These are phyloP conservation scores for Capromys pilorides DNA, from an alignment of 2,797 vertebrate genomes.

Conservation along the genomic window DNA sequence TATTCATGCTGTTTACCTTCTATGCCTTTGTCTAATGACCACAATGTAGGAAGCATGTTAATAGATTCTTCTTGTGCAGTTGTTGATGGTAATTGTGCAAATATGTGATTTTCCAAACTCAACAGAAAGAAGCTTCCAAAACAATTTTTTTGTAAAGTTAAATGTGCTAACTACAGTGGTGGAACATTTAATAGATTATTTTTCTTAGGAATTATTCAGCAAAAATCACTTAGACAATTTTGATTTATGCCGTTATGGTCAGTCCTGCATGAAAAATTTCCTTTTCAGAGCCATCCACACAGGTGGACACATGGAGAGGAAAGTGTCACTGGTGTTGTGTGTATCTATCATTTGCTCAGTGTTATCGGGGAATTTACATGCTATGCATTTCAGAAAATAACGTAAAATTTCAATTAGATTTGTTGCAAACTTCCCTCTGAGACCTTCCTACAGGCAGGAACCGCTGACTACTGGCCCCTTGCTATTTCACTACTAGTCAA, in stretches of 20 bases:
- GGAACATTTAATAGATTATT: not conserved
- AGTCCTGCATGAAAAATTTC: not conserved
- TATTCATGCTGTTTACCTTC: not conserved
- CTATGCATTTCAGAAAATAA: not conserved
- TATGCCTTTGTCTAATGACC: not conserved
- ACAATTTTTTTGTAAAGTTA: not conserved
- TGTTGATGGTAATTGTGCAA: not conserved
- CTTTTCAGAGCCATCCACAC: not conserved
- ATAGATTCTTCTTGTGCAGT: not conserved
- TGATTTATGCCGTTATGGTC: not conserved
- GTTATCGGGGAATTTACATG: not conserved
- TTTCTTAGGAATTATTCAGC: not conserved
- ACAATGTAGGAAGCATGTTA: not conserved
- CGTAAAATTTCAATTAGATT: not conserved
- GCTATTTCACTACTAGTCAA: not conserved
- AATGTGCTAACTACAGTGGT: not conserved
- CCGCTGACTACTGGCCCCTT: not conserved
- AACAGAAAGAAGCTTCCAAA: constrained; percentile 30
- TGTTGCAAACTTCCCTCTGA: not conserved
- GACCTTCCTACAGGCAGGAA: not conserved
- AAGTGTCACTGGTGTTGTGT: not conserved
- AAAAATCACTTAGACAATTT: constrained; percentile 3
- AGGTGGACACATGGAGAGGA: not conserved
- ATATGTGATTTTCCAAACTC: constrained; percentile 6
- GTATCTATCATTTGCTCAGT: not conserved